These are phyloP conservation scores for Diorhabda sublineata DNA, from an alignment of 1,140 invertebrate genomes.

Conservation along the genomic window DNA sequence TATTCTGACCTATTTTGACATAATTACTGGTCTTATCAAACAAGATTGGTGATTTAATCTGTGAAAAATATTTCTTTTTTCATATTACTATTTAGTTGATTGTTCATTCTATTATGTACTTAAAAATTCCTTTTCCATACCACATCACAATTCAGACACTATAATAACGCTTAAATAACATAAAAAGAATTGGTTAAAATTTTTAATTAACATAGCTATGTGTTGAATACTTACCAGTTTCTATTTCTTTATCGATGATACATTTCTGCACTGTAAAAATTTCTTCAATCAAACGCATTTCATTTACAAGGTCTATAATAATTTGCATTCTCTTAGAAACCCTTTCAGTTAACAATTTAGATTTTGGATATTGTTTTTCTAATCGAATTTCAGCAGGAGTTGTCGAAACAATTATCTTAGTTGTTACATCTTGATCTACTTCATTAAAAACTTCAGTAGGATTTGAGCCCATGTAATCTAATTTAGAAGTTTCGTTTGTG, in stretches of 20 bases:
- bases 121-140: too few species aligned
- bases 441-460: conserved; percentile 17
- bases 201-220: too few species aligned
- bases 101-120: too few species aligned
- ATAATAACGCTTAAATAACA: too few species aligned
- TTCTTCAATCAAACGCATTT: conserved; percentile 57
- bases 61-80: too few species aligned
- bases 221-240: conserved; percentile 12
- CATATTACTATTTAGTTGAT: too few species aligned
- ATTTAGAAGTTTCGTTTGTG: neutral
- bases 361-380: conserved; percentile 10
- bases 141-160: too few species aligned
- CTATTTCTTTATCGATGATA: conserved; percentile 47
- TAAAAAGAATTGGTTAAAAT: too few species aligned
- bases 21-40: too few species aligned
- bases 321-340: conserved; percentile 56
- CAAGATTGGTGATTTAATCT: too few species aligned
- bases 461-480: conserved; percentile 22
- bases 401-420: conserved; percentile 22
- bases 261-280: conserved; percentile 53
- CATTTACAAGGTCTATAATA: conserved; percentile 57
- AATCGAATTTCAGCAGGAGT: conserved; percentile 12
- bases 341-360: conserved; percentile 32
- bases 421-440: conserved; percentile 9
- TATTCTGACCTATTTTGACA: too few species aligned